These are phyloP conservation scores for Podotricha telesiphe DNA, from an alignment of 2,888 invertebrate genomes.

Conservation along the genomic window DNA sequence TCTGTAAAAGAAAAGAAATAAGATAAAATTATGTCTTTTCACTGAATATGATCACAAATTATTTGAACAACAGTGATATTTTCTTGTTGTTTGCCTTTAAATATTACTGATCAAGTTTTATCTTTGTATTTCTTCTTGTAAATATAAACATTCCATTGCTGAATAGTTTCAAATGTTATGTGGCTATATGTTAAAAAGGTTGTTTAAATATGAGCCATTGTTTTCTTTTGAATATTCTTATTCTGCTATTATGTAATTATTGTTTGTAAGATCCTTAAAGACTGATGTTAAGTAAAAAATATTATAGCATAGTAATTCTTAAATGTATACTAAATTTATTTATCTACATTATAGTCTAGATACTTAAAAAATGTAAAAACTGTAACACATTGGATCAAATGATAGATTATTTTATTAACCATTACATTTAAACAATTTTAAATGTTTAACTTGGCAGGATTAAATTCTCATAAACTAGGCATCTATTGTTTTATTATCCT, in stretches of 20 bases:
- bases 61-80: background rate
- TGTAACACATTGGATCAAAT: background rate
- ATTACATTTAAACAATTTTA: background rate
- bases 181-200: background rate
- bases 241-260: background rate
- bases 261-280: conserved; percentile 25
- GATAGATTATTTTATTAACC: background rate
- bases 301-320: conserved; percentile 5
- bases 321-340: conserved; percentile 10
- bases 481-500: conserved; percentile 4
- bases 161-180: background rate
- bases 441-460: background rate
- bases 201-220: background rate
- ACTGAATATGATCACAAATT: background rate
- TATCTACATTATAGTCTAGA: background rate
- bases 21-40: background rate
- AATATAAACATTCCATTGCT: conserved; percentile 8
- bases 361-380: background rate
- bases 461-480: background rate
- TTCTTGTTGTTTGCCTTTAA: background rate
- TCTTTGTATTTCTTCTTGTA: background rate
- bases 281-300: conserved; percentile 35
- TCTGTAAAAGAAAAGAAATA: conserved; percentile 10
- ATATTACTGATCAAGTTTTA: too few species aligned
- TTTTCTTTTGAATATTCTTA: background rate